Evolutionary conservation across 1,140 invertebrate species (phyloP).

Genomic region (Asbolus verrucosus): DNA sequence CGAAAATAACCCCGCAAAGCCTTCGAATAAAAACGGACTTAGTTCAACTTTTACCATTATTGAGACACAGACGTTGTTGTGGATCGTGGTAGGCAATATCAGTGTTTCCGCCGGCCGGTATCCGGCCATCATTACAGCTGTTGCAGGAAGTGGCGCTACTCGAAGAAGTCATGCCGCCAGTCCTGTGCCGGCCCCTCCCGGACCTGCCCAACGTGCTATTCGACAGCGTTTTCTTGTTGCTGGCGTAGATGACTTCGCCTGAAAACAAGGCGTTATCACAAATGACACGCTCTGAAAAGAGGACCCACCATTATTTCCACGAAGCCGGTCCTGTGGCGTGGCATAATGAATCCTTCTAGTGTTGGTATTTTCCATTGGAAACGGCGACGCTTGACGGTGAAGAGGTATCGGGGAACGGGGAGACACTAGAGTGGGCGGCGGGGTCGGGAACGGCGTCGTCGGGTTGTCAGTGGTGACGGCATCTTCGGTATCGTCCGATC

Average conservation of each 20-base stretch:
- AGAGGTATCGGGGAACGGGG: constrained; percentile 66
- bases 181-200: constrained; percentile 60
- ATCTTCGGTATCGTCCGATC: constrained; percentile 72
- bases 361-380: constrained; percentile 76
- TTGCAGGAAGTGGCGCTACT: constrained; percentile 68
- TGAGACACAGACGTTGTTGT: constrained; percentile 60
- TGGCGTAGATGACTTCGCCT: constrained; percentile 68
- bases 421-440: constrained; percentile 65
- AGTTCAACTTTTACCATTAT: constrained; percentile 58
- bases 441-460: constrained; percentile 67
- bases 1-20: background rate
- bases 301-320: constrained; percentile 62
- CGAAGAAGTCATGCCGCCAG: constrained; percentile 68
- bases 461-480: constrained; percentile 67
- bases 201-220: constrained; percentile 61
- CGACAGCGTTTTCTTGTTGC: constrained; percentile 65
- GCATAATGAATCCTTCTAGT: constrained; percentile 69
- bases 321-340: constrained; percentile 66
- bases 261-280: constrained; percentile 5
- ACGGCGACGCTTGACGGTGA: constrained; percentile 75
- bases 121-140: constrained; percentile 60
- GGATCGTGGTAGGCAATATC: constrained; percentile 61
- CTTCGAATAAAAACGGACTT: background rate
- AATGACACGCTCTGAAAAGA: background rate
- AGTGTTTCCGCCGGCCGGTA: constrained; percentile 51